Percentiles rank a stretch among this genome's conserved stretches.
Conservation (phyloP, 2,113 vertebrate species). For the Glaucidium brasilianum region DNA sequence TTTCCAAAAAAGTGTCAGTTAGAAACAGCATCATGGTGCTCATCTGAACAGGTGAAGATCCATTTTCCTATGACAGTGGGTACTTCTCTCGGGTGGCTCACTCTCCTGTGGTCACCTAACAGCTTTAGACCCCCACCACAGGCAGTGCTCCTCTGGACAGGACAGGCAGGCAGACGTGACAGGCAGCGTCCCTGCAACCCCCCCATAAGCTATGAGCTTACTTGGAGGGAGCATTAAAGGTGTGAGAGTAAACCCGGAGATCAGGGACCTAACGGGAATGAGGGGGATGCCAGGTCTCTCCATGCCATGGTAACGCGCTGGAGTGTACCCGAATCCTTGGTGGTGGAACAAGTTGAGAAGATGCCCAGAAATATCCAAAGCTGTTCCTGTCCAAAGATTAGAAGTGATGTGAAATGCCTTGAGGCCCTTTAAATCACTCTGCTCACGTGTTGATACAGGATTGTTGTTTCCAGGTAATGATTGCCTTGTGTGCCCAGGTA, state of each 20-base stretch:
- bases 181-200: neutral
- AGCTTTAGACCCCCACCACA: neutral
- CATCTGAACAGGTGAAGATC: neutral
- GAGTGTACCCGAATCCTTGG: neutral
- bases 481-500: neutral
- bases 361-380: rapidly evolving
- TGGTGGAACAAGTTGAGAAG: neutral
- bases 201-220: rapidly evolving
- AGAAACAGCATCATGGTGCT: neutral
- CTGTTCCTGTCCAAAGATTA: neutral
- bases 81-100: no score
- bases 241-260: neutral
- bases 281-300: no score
- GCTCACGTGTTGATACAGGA: neutral
- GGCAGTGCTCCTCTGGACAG: neutral
- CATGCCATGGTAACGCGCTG: neutral
- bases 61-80: rapidly evolving
- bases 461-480: neutral
- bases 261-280: neutral
- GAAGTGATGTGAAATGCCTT: neutral
- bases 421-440: neutral
- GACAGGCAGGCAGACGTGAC: neutral
- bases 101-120: neutral
- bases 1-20: no score
- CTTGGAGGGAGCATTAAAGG: neutral